Evolutionary conservation across 2,797 vertebrate genomes (phyloP), one percentile per base, ranked within the genome.

Genomic region (Melanotaenia boesemani): DNA sequence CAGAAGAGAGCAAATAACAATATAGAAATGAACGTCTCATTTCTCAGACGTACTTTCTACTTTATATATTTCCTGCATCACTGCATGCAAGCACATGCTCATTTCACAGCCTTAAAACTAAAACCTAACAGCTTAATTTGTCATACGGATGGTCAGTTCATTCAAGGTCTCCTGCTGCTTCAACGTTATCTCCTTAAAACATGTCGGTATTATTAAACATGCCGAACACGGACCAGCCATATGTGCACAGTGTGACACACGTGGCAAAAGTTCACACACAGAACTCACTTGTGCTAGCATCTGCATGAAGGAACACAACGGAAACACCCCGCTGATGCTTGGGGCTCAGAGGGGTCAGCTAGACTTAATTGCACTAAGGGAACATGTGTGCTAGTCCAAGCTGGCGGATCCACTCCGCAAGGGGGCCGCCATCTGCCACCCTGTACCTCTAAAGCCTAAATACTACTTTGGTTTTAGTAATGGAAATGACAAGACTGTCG

Each of bases 301-400:
- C 90, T 94, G 91, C 90, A 92, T 76, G 68, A 80, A 82, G 78
- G 76, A 87, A 76, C 76, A 72, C 67, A 77, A 87, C 88, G 91
- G 92, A 93, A 93, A 87, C 83, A 85, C 86, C 92, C 92, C 79
- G 76, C 90, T 90, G 91, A 70, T 74, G 72, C 81, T 58, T 68
- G 72, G 86, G 86, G 86, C 89, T 88, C 89, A 18, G 88, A 92
- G 89, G 89, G 91, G 91, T 94, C 92, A 93, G 88, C 76, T 91
- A 86, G 86, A 93, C 90, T 90, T 92, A 92, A 93, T 91, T 91
- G 92, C 91, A 89, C 87, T 74, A 72, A 78, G 91, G 89, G 89
- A 93, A 91, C 91, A 92, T 89, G 92, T 90, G 90, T 91, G 92
- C 78, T 68, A 68, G 89, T 83, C 88, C 92, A 85, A 82, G 73